These are phyloP conservation scores for Cosmia trapezina DNA, from an alignment of 2,888 invertebrate genomes.

Conservation along the genomic window DNA sequence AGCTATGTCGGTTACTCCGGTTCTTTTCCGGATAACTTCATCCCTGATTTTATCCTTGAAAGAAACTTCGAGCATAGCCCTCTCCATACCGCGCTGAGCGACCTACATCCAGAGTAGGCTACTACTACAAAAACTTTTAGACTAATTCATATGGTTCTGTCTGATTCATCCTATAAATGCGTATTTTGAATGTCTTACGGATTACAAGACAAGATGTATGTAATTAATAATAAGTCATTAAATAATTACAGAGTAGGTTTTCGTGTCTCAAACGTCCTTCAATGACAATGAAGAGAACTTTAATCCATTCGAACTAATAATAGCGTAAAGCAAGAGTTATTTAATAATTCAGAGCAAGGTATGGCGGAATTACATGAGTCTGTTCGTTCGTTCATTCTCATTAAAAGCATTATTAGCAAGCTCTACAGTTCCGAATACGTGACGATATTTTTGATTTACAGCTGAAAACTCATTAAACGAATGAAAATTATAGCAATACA, in stretches of 20 bases:
- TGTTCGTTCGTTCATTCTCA: background rate
- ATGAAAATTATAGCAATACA: too few relatives aligned
- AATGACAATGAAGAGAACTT: conserved; percentile 14
- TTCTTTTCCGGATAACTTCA: too few relatives aligned
- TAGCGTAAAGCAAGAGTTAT: conserved; percentile 4
- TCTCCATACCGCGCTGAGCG: too few relatives aligned
- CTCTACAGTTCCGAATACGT: too few relatives aligned
- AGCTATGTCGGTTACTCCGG: too few relatives aligned
- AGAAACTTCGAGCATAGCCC: too few relatives aligned
- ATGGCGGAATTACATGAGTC: conserved; percentile 2
- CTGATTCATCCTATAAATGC: background rate
- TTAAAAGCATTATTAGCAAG: too few relatives aligned
- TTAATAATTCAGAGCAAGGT: conserved; percentile 18
- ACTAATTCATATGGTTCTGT: background rate
- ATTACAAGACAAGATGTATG: background rate
- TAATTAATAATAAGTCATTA: conserved; percentile 5
- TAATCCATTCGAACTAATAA: conserved; percentile 23
- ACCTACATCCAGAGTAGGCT: too few relatives aligned
- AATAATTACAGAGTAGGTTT: conserved; percentile 3
- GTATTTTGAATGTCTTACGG: background rate
- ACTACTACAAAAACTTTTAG: background rate
- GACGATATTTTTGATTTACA: too few relatives aligned
- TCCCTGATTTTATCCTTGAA: too few relatives aligned
- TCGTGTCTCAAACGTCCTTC: conserved; percentile 21
- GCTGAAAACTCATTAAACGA: too few relatives aligned